Base-by-base conservation (phyloP, 2,888 invertebrate species). In the Agrilus cyanescens region DNA sequence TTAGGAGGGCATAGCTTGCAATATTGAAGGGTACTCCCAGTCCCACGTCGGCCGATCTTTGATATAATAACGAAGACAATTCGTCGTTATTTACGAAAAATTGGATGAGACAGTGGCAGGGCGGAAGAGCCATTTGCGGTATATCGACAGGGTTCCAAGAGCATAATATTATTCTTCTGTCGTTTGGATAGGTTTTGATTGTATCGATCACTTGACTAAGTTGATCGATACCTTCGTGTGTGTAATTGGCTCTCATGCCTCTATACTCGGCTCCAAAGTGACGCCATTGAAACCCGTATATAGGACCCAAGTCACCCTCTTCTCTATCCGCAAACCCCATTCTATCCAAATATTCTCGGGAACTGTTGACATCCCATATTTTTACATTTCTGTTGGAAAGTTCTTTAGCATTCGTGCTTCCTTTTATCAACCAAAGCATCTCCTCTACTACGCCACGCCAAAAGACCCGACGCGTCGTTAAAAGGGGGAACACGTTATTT, bases 231-330 rank as follows among this genome's bases (percentile, higher is more conserved):
- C 96, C 96, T 67, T 76, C 64, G 38, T 51, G 50, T 1, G 70
- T 72, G 59, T 97, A 97, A 65, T 94, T 82, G 14, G 82, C 74
- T 48, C 83, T 71, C 70, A 85, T 83, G 52, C 82, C 78, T 30
- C 72, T 66, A 63, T 97, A 97, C 53, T 84, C 68, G 0, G 95
- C 94, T 14, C 96, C 96, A 69, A 84, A 94, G 62, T 97, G 94
- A 45, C 96, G 77, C 96, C 97, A 97, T 62, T 97, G 96, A 60
- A 96, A 97, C 0, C 96, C 96, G 70, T 97, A 97, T 2, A 97
- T 80, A 1, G 96, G 96, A 0, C 96, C 96, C 33, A 97, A 71
- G 67, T 96, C 96, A 44, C 95, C 94, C 72, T 89, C 91, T 61
- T 85, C 84, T 42, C 95, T 73, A 36, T 93, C 77, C 0, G 61